Percentiles rank a stretch among this genome's conserved stretches.
Conservation (phyloP, 2,113 vertebrate genomes). For the Cynoglossus semilaevis region DNA sequence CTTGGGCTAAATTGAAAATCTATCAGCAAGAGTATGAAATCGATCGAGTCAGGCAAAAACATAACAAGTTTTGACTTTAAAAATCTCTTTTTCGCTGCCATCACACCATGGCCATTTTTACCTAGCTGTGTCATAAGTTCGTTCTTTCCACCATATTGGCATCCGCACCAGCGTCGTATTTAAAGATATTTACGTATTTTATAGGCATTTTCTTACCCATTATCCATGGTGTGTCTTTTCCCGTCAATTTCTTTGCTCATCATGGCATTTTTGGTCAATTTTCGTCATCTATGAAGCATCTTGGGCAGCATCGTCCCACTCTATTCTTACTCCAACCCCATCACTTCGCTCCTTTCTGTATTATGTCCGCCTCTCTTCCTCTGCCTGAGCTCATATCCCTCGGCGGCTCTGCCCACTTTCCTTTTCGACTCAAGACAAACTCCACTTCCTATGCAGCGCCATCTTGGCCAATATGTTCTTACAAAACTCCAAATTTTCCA, state of each 20-base stretch:
- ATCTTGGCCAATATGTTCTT: neutral
- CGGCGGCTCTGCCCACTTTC: constrained; percentile 71
- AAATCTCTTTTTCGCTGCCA: constrained; percentile 52
- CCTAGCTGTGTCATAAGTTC: constrained; percentile 68
- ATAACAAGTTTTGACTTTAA: neutral
- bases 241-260: constrained; percentile 34
- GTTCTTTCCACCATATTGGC: constrained; percentile 80
- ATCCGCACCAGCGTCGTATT: constrained; percentile 27
- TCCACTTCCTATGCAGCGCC: constrained; percentile 69
- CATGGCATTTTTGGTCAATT: constrained; percentile 31
- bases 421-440: constrained; percentile 63
- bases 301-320: constrained; percentile 25
- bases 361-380: constrained; percentile 58
- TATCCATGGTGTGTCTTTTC: constrained; percentile 28
- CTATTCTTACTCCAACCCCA: neutral
- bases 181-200: constrained; percentile 26
- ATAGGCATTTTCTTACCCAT: constrained; percentile 72
- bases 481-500: constrained; percentile 2
- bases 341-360: constrained; percentile 36
- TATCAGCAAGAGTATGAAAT: constrained; percentile 28
- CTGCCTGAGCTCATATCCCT: constrained; percentile 66
- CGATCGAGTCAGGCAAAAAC: constrained; percentile 6
- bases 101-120: constrained; percentile 80
- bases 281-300: constrained; percentile 42
- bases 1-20: constrained; percentile 27